Evolutionary conservation across 2,797 vertebrate genomes (phyloP).

Genomic region (Cygnus olor): DNA sequence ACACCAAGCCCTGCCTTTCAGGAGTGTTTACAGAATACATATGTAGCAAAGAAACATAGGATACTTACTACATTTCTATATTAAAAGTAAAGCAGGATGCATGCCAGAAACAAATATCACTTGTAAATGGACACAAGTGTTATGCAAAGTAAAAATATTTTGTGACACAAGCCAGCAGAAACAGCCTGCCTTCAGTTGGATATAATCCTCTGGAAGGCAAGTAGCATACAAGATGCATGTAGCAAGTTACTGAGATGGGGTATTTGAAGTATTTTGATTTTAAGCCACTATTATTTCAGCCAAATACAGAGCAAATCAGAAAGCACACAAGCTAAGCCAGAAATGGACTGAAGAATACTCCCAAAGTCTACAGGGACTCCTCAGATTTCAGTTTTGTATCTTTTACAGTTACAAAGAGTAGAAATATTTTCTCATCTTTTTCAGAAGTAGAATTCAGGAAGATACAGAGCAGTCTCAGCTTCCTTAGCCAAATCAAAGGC

Average conservation of each 20-base stretch:
- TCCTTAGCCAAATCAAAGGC: constrained; percentile 51
- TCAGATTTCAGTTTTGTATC: constrained; percentile 27
- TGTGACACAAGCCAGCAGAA: not conserved
- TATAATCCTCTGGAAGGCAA: not conserved
- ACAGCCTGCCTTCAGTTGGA: not conserved
- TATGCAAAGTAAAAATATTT: not conserved
- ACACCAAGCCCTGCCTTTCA: not conserved
- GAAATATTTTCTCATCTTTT: constrained; percentile 37
- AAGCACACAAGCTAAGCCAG: not conserved
- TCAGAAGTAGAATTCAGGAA: constrained; percentile 29
- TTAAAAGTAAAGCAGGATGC: not conserved
- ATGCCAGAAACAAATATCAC: not conserved
- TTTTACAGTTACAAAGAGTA: constrained; percentile 30
- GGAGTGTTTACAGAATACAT: not conserved
- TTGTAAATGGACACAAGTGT: not conserved
- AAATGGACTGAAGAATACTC: constrained; percentile 1
- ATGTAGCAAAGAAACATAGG: too few relatives aligned
- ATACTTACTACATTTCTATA: not conserved
- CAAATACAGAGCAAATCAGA: constrained; percentile 12
- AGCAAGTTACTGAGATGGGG: not conserved
- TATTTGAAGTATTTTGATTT: constrained; percentile 27
- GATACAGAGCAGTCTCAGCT: constrained; percentile 12
- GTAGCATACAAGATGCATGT: not conserved
- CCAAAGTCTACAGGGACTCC: not conserved
- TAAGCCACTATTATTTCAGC: not conserved